Conservation (phyloP, 2,888 invertebrate species). For the Agapostemon virescens region DNA sequence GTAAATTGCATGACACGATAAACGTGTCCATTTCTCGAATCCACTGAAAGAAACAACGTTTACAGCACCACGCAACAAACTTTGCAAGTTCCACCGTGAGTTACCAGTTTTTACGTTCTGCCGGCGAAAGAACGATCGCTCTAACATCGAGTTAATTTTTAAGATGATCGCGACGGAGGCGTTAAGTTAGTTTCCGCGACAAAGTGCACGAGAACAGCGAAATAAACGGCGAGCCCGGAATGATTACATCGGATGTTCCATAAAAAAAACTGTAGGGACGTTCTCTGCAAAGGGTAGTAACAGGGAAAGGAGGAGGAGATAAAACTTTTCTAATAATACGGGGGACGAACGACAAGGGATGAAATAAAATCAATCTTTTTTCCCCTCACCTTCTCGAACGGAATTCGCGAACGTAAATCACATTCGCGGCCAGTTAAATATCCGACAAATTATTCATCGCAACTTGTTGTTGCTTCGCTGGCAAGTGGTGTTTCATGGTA, state of each 20-base stretch:
- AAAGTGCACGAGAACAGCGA: not conserved
- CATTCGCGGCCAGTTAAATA: not conserved
- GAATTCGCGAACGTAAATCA: not conserved
- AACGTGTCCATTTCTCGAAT: not conserved
- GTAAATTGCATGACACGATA: not conserved
- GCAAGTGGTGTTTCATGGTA: not conserved
- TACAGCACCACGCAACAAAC: not conserved
- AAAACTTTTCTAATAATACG: constrained; percentile 13
- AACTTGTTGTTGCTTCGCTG: not conserved
- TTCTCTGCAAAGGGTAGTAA: not conserved
- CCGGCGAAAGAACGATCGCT: not conserved
- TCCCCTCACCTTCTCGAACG: not conserved
- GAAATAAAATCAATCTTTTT: not conserved
- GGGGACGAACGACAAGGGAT: not conserved
- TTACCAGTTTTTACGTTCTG: not conserved
- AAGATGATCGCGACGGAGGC: not conserved
- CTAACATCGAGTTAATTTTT: not conserved
- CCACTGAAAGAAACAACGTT: not conserved
- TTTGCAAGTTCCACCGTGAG: not conserved
- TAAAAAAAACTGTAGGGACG: not conserved
- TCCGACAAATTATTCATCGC: not conserved
- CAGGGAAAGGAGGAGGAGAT: not conserved
- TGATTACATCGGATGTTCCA: constrained; percentile 1
- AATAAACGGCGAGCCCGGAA: not conserved
- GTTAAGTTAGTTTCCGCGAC: not conserved